These are phyloP conservation scores for Trogon surrucura DNA, from an alignment of 2,113 vertebrate genomes.

Conservation along the genomic window DNA sequence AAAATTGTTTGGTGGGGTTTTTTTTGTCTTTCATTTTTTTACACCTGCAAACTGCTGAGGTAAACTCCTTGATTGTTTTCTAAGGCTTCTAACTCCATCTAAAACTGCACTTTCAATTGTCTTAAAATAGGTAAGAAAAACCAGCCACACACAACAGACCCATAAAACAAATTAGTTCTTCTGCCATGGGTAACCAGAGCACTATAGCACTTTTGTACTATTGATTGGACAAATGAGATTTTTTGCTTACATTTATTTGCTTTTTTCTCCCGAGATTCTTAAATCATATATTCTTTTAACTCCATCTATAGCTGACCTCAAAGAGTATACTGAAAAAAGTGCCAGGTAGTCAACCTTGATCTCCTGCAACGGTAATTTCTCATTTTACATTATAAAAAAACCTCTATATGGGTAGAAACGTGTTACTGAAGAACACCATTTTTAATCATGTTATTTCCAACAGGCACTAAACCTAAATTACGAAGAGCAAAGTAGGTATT, in stretches of 20 bases:
- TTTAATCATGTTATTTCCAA: neutral
- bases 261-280: neutral
- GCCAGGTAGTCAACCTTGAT: neutral
- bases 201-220: neutral
- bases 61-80: neutral
- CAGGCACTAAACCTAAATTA: neutral
- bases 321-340: neutral
- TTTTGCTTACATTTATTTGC: neutral
- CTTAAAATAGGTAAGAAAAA: neutral
- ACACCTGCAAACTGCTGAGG: neutral
- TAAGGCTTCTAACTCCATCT: neutral
- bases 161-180: conserved; percentile 14
- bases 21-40: neutral
- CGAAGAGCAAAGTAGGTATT: neutral
- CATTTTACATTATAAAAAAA: neutral
- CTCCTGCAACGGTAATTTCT: neutral
- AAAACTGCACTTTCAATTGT: neutral
- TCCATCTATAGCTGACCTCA: neutral
- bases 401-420: neutral
- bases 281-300: neutral
- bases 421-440: neutral
- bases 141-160: neutral
- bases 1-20: neutral
- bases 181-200: neutral
- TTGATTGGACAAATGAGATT: neutral